phyloP scores from a whole-genome alignment of 1,140 invertebrate species.

The Anoplophora glabripennis region DNA sequence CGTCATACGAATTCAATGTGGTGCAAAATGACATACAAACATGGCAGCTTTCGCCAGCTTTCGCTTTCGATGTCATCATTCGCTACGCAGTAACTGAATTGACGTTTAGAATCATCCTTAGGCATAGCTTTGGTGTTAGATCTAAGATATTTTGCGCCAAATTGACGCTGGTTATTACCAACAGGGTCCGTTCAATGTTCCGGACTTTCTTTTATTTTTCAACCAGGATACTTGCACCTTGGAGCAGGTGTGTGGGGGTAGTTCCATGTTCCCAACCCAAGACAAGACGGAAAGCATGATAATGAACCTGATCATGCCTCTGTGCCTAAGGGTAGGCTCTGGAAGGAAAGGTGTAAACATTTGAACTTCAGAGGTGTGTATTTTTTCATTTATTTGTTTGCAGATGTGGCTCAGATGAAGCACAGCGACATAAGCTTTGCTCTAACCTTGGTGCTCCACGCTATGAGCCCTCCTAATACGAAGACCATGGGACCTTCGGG shows the following conservation, averaged over 20 bases:
- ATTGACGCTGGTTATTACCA: not conserved
- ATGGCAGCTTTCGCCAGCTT: not conserved
- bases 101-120: too few species aligned
- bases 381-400: slow-evolving; percentile 26
- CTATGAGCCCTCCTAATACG: slow-evolving; percentile 74
- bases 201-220: slow-evolving; percentile 43
- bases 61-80: too few species aligned
- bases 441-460: slow-evolving; percentile 83
- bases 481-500: slow-evolving; percentile 60
- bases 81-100: too few species aligned
- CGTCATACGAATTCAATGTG: too few species aligned
- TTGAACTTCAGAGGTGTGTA: not conserved
- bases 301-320: slow-evolving; percentile 92
- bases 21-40: not conserved
- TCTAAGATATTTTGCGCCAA: too few species aligned
- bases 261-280: slow-evolving; percentile 79
- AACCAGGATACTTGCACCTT: slow-evolving; percentile 82
- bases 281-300: slow-evolving; percentile 94
- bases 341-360: slow-evolving; percentile 65
- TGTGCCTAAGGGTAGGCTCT: slow-evolving; percentile 90
- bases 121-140: too few species aligned
- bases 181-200: slow-evolving; percentile 22
- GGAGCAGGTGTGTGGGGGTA: slow-evolving; percentile 90
- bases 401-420: slow-evolving; percentile 85
- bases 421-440: slow-evolving; percentile 89